phyloP scores from a whole-genome alignment of 64 coral and sea anemone species.

The Dendrophyllia cribrosa region DNA sequence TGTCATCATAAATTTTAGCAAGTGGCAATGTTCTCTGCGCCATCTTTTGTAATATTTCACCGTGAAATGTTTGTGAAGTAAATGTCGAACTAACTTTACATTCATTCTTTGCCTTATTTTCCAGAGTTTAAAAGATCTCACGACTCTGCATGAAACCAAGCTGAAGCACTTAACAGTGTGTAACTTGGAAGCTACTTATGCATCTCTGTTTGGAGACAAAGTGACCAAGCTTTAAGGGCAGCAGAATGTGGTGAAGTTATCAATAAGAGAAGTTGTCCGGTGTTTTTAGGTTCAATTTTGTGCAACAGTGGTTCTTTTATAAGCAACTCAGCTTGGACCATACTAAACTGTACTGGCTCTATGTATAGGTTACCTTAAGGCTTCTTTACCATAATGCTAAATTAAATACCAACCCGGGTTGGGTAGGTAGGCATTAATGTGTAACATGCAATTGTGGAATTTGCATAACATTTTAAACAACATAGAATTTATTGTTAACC shows the following conservation, averaged over 20 bases:
- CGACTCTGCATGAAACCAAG: slow-evolving; percentile 65
- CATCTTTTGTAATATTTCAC: too few species aligned
- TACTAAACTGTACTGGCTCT: not conserved
- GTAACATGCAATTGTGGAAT: too few species aligned
- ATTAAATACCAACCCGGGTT: not conserved
- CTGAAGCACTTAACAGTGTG: slow-evolving; percentile 59
- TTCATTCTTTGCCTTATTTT: not conserved
- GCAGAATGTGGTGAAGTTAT: not conserved
- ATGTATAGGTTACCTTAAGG: not conserved
- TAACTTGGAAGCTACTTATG: slow-evolving; percentile 68
- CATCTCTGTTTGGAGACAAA: slow-evolving; percentile 72
- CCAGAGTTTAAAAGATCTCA: slow-evolving; percentile 56
- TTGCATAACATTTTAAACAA: too few species aligned
- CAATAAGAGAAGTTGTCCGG: not conserved
- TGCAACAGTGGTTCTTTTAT: not conserved
- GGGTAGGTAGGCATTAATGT: not conserved
- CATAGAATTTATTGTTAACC: too few species aligned
- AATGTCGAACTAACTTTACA: too few species aligned
- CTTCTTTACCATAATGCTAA: not conserved
- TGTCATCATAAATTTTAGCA: too few species aligned
- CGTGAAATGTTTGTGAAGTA: too few species aligned
- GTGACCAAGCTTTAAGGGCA: slow-evolving; percentile 64
- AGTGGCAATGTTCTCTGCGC: too few species aligned
- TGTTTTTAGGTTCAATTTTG: not conserved
- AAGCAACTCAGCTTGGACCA: not conserved